phyloP scores from a whole-genome alignment of 1,140 invertebrate species.

The Helicoverpa armigera region DNA sequence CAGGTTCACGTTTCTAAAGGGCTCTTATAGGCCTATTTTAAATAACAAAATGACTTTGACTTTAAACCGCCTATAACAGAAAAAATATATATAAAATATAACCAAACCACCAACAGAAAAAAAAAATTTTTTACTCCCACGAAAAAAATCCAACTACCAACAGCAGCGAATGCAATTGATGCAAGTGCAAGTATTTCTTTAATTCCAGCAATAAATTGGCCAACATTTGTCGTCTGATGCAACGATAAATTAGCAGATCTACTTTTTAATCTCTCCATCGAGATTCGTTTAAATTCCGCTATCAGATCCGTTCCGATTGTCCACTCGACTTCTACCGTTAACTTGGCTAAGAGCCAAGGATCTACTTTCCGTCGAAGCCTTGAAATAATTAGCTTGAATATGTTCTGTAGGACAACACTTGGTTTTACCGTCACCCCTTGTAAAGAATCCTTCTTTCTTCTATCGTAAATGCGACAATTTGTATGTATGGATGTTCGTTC shows the following conservation, averaged over 20 bases:
- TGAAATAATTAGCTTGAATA: constrained; percentile 11
- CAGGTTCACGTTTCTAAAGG: too few relatives aligned
- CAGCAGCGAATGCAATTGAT: neutral
- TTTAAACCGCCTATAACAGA: too few relatives aligned
- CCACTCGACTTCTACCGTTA: constrained; percentile 31
- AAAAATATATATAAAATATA: too few relatives aligned
- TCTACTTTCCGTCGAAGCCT: neutral
- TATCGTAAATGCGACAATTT: too few relatives aligned
- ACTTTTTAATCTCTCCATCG: constrained; percentile 21
- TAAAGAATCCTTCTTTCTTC: too few relatives aligned
- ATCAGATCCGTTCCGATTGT: constrained; percentile 12
- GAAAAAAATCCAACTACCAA: neutral
- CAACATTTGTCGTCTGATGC: constrained; percentile 5
- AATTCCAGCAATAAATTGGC: neutral
- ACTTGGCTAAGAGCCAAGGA: constrained; percentile 9
- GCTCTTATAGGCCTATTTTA: too few relatives aligned
- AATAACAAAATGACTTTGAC: too few relatives aligned
- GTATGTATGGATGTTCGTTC: too few relatives aligned
- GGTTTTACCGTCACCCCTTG: too few relatives aligned
- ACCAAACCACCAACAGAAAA: too few relatives aligned
- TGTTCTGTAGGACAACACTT: neutral
- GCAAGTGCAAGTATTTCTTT: neutral
- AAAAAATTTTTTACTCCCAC: too few relatives aligned
- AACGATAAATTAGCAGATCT: constrained; percentile 32
- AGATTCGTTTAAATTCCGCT: constrained; percentile 25